Evolutionary conservation across 2,113 vertebrate genomes (phyloP), one percentile per base, ranked within the genome.

Genomic region (Pollachius pollachius): DNA sequence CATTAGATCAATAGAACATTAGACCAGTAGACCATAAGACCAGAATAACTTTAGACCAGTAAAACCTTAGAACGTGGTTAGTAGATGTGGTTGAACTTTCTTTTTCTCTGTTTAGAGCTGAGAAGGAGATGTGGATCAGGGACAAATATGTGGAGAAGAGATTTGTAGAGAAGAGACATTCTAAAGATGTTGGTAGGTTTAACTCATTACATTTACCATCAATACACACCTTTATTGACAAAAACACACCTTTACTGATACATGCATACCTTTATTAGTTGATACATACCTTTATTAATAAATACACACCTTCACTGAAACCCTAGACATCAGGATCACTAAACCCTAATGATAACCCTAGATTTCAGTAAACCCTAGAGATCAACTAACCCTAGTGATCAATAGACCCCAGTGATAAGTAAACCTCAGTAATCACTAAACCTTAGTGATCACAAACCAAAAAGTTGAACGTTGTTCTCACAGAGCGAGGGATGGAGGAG

Each of bases 71-170:
- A 34, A 34, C 30, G 30, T 34, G 30, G 4, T 34, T 34, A 34
- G 30, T 34, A 34, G 30, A 34, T 34, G 30, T 34, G 30, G 30
- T 34, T 34, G 30, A 7, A 34, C 30, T 34, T 34, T 2, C 4
- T 1, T 62, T 27, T 15, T 37, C 17, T 68, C n/a, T 57, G 11
- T 34, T 76, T 79, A 93, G 92, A 4, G 72, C 81, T 0, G 89
- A 91, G 69, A 93, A 91, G 16, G 92, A 93, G 68, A 21, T 34
- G 7, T 93, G 91, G 89, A 93, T 93, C 69, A 85, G 68, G 68
- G 85, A 87, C 27, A 93, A 93, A 27, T 93, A 91, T 3, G 90
- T 92, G 77, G 88, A 91, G 75, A 92, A 85, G 77, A 89, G 75
- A 37, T 93, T 92, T 3, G 87, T 92, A 11, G 65, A 34, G 67